Evolutionary conservation across 1,140 invertebrate genomes (phyloP), one percentile per base, ranked within the genome.

Genomic region (Bombus cullumanus): DNA sequence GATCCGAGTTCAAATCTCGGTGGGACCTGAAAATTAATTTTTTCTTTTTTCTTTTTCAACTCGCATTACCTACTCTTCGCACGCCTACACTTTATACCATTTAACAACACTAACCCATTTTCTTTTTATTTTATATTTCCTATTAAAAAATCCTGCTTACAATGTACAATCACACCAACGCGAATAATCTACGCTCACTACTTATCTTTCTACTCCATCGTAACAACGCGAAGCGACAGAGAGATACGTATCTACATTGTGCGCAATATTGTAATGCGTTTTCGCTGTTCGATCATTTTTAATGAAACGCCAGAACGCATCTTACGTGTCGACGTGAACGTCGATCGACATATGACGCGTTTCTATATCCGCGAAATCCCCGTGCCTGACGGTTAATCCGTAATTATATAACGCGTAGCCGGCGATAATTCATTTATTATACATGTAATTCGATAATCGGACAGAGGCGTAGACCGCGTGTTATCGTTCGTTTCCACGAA

Each of bases 1-100:
- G 96, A 96, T 96, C 95, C 95, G 96, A 96, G 96, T 96, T 96
- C 95, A 96, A 96, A 95, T 96, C 95, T 96, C 95, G 95, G 95
- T 95, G 94, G 95, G 91, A 95, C 95, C 95, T 96, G 13, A 13
- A 13, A n/a, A 0, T n/a, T 9, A 0, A 18, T 10, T 78, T 79
- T 47, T 68, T 10, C 73, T 79, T 47, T 68, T 25, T 15, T 18
- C 0, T 13, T 39, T 39, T 39, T 41, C 37, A 57, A 39, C n/a
- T 57, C 0, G 0, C 0, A 28, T 59, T 59, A 28, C 3, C 25
- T 59, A 28, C 2, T 39, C 5, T 39, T 15, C 25, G 9, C 0
- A 12, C n/a, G 6, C 2, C 5, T 0, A 13, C 2, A 1, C 15
- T 22, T 22, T 4, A 31, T n/a, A 15, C 13, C 22, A 3, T 62